A percentile compares a stretch with the other conserved stretches of the same genome.
Evolutionary conservation across 1,140 invertebrate species (phyloP).

Genomic region (Homarus americanus): DNA sequence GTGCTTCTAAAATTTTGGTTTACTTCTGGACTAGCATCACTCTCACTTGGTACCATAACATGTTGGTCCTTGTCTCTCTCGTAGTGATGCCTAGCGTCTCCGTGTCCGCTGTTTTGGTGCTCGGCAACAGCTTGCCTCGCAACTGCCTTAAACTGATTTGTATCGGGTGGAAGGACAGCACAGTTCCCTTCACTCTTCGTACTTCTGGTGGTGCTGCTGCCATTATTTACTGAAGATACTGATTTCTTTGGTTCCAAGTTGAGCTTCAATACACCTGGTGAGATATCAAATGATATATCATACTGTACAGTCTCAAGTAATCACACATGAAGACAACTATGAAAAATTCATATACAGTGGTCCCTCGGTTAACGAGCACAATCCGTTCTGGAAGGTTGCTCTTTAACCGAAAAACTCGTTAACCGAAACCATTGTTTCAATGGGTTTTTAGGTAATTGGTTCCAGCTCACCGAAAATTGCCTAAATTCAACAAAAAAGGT

Average conservation of each 20-base stretch:
- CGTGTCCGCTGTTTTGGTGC: not conserved
- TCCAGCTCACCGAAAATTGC: too few species aligned
- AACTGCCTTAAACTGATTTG: not conserved
- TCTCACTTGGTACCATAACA: not conserved
- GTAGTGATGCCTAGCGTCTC: not conserved
- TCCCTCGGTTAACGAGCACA: too few species aligned
- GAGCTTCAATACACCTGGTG: slow-evolving; percentile 61
- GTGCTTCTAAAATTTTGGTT: not conserved
- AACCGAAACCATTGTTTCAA: too few species aligned
- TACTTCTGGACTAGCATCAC: slow-evolving; percentile 2
- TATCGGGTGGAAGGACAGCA: not conserved
- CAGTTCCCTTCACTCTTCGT: slow-evolving; percentile 23
- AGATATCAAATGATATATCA: not conserved
- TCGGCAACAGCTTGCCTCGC: not conserved
- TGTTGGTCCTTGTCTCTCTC: not conserved
- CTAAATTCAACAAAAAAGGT: too few species aligned
- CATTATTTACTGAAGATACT: slow-evolving; percentile 31
- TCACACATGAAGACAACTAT: not conserved
- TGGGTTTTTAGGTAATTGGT: too few species aligned
- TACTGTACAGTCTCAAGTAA: not conserved
- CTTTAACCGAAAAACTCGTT: too few species aligned
- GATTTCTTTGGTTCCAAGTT: slow-evolving; percentile 65
- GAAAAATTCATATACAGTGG: too few species aligned
- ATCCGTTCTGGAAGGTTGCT: too few species aligned
- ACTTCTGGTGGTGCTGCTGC: slow-evolving; percentile 30